phyloP scores from a whole-genome alignment of 2,113 vertebrate genomes.

The Pagrus major region DNA sequence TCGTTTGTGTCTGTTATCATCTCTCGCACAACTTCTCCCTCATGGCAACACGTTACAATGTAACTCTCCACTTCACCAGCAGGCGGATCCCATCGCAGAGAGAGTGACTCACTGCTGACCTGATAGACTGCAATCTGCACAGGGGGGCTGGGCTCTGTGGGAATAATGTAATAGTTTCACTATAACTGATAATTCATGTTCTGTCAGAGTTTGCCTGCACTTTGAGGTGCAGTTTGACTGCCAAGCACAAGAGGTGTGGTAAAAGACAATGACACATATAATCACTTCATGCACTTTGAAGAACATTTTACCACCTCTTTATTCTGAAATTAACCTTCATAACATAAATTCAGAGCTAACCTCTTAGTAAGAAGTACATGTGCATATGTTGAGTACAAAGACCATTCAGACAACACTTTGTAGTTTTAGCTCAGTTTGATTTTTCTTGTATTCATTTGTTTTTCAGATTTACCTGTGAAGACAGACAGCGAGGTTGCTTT shows the following conservation, averaged over 20 bases:
- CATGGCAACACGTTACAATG: neutral
- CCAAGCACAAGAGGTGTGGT: neutral
- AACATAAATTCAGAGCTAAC: neutral
- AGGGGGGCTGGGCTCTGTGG: constrained; percentile 23
- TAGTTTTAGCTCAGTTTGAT: too few species aligned
- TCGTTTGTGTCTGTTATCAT: neutral
- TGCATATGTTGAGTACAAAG: too few species aligned
- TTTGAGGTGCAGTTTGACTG: neutral
- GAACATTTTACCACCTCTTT: neutral
- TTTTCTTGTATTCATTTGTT: too few species aligned
- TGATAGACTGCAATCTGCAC: neutral
- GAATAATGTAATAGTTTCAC: neutral
- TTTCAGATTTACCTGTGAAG: too few species aligned
- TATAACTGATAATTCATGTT: neutral
- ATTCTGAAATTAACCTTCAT: neutral
- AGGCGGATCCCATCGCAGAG: constrained; percentile 3
- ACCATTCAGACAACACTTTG: neutral
- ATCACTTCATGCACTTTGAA: neutral
- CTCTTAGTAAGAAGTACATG: too few species aligned
- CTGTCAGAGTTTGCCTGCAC: neutral
- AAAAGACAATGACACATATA: neutral
- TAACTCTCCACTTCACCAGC: constrained; percentile 32
- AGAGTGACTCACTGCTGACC: constrained; percentile 4
- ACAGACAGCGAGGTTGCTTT: constrained; percentile 6
- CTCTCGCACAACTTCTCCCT: constrained; percentile 1